Evolutionary conservation across 1,140 invertebrate species (phyloP), one percentile per base, ranked within the genome.

Genomic region (Lordiphosa stackelbergi): DNA sequence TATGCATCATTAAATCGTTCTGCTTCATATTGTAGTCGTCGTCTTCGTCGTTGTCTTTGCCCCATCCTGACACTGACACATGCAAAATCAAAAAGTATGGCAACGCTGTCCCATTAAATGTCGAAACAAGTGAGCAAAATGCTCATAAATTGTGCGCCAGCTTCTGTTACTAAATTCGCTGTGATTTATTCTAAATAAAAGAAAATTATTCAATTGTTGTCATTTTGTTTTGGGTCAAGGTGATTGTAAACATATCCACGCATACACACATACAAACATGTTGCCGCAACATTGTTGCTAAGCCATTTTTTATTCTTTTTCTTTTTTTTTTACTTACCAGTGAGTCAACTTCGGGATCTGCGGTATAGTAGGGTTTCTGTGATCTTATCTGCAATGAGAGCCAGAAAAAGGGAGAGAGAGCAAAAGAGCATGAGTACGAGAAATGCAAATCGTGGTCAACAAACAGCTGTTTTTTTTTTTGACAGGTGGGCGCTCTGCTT

Each of bases 321-420:
- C 1, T 16, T 16, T 16, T 16, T 19, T 19, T 19, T 47, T 22
- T 90, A 96, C 96, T 97, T 92, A 98, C 96, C 92, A 98, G 92
- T 91, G 96, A 97, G 91, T 98, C 97, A 89, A 98, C 95, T 93
- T 98, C 97, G 86, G 96, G 96, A 91, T 98, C 96, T 87, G 97
- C 96, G 91, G 96, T 95, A 90, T 98, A 98, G 91, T 97, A 98
- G 87, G 96, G 96, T 92, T 97, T 97, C 91, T 98, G 96, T 93
- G 96, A 94, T 90, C 96, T 94, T 92, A 97, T 97, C 96, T 98
- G 94, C 86, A 95, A 93, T 89, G 89, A 90, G 90, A 91, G 89
- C 59, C 34, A 55, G 36, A 31, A 34, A 53, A 12, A 28, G 40
- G 38, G 53, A 53, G 42, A 63, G 43, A 46, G 43, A 38, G 42